These are phyloP conservation scores for Ophioderma brevispina DNA, from an alignment of 35 echinoderm and acorn worm genomes.

Conservation along the genomic window DNA sequence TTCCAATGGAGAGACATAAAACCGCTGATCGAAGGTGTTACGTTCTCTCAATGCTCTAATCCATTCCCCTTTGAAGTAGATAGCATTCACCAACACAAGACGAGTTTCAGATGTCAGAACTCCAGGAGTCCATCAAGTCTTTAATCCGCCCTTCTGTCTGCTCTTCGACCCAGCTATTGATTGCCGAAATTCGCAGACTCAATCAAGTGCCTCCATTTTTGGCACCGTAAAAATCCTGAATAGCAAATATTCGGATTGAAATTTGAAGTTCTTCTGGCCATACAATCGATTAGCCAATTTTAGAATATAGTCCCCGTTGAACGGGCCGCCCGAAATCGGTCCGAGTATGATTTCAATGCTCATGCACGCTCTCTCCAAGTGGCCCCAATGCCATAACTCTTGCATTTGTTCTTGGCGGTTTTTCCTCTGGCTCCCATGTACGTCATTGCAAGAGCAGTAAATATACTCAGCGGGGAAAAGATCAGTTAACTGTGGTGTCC, in stretches of 20 bases:
- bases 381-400: constrained; percentile 34
- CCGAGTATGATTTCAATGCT: constrained; percentile 43
- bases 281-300: constrained; percentile 50
- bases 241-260: constrained; percentile 22
- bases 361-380: constrained; percentile 9
- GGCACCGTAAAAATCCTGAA: constrained; percentile 13
- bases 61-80: constrained; percentile 71
- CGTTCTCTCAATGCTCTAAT: constrained; percentile 8
- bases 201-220: constrained; percentile 32
- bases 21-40: not conserved
- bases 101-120: constrained; percentile 18
- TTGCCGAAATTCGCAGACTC: not conserved
- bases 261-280: constrained; percentile 14
- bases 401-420: constrained; percentile 69
- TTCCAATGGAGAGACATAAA: not conserved
- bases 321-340: not conserved
- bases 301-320: not conserved
- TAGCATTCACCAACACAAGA: constrained; percentile 65
- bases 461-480: constrained; percentile 80
- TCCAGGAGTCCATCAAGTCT: constrained; percentile 27
- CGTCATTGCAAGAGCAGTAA: constrained; percentile 74
- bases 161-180: constrained; percentile 56
- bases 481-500: constrained; percentile 29
- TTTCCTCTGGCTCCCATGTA: constrained; percentile 59
- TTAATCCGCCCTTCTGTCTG: constrained; percentile 45